Percentiles rank a stretch among this genome's conserved stretches.
Evolutionary conservation across 2,888 invertebrate genomes (phyloP).

Genomic region (Pristionchus fissidentatus): DNA sequence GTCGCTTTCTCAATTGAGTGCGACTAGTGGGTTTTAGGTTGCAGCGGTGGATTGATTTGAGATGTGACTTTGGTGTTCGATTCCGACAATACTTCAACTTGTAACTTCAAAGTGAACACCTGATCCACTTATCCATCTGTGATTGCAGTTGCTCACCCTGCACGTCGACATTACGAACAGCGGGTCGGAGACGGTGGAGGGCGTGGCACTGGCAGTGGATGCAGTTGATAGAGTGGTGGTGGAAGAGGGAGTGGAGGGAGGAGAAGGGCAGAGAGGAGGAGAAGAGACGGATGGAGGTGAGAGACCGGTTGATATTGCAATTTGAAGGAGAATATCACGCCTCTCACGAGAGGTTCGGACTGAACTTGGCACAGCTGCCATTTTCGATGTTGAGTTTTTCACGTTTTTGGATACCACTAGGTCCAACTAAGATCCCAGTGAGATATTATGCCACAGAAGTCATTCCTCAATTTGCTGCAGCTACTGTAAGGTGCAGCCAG

Average conservation of each 20-base stretch:
- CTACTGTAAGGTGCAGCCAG: no score
- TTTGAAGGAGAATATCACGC: no score
- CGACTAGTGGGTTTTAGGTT: no score
- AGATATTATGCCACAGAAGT: no score
- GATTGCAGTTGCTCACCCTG: conserved; percentile 25
- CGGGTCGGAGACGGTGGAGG: conserved; percentile 58
- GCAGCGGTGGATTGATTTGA: not conserved
- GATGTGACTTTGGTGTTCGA: not conserved
- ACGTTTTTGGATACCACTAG: no score
- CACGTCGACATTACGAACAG: conserved; percentile 53
- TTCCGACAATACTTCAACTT: not conserved
- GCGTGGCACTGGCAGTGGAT: conserved; percentile 59
- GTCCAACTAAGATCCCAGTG: no score
- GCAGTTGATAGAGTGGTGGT: conserved; percentile 56
- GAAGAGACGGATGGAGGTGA: not conserved
- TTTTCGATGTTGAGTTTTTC: no score
- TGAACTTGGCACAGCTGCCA: no score
- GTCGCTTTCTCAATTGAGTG: no score
- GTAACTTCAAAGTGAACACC: not conserved
- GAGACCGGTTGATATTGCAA: not conserved
- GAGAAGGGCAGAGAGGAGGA: not conserved
- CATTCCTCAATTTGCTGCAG: no score
- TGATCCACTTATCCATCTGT: no score
- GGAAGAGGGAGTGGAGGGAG: conserved; percentile 15
- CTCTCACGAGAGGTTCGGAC: no score